Evolutionary conservation across 2,888 invertebrate genomes (phyloP).

Genomic region (Pogonocherus hispidulus): DNA sequence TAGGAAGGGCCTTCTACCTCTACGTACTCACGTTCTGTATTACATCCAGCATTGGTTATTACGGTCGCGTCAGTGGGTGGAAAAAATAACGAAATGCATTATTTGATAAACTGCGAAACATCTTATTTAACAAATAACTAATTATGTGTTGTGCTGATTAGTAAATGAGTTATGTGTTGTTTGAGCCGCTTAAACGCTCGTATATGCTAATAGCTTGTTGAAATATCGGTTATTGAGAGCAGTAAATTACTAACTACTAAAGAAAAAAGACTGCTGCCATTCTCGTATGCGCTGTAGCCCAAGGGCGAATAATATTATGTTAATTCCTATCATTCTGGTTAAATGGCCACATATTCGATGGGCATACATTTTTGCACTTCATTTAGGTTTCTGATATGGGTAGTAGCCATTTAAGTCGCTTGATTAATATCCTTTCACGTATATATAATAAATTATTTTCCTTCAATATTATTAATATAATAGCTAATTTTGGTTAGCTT

Average conservation of each 20-base stretch:
- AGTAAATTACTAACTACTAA: slow-evolving; percentile 55
- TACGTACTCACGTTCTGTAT: slow-evolving; percentile 36
- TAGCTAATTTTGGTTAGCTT: not conserved
- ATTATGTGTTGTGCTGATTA: slow-evolving; percentile 63
- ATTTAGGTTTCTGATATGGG: not conserved
- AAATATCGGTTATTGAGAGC: slow-evolving; percentile 57
- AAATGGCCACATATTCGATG: not conserved
- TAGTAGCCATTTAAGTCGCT: not conserved
- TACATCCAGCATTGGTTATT: slow-evolving; percentile 39
- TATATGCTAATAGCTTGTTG: slow-evolving; percentile 57
- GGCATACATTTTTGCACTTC: not conserved
- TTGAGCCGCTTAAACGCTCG: slow-evolving; percentile 53
- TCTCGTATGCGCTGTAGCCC: slow-evolving; percentile 44
- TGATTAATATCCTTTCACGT: not conserved
- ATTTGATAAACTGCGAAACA: slow-evolving; percentile 55
- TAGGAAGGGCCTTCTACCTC: slow-evolving; percentile 5
- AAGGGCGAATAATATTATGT: slow-evolving; percentile 36
- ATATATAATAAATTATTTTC: not conserved
- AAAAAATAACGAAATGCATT: slow-evolving; percentile 41
- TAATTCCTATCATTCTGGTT: slow-evolving; percentile 44
- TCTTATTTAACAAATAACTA: slow-evolving; percentile 61
- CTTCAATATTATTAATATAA: not conserved
- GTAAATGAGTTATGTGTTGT: slow-evolving; percentile 61
- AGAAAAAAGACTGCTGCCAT: slow-evolving; percentile 52
- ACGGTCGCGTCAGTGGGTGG: slow-evolving; percentile 38